These are phyloP conservation scores for Fulmarus glacialis DNA, from an alignment of 2,113 vertebrate species.

Conservation along the genomic window DNA sequence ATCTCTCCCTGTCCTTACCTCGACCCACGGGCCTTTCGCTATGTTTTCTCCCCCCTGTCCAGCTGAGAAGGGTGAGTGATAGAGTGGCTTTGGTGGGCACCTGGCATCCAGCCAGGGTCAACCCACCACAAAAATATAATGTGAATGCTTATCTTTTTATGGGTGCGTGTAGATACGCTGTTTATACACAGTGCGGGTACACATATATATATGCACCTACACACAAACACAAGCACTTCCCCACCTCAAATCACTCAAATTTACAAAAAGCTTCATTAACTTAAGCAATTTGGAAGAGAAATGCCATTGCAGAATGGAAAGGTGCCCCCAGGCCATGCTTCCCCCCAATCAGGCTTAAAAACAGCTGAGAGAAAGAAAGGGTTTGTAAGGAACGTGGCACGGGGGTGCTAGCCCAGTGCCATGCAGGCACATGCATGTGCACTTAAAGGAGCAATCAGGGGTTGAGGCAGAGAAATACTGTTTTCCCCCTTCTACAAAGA, in stretches of 20 bases:
- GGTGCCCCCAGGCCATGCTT: background rate
- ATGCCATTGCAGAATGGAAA: background rate
- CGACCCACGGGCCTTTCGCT: background rate
- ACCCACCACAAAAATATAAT: background rate
- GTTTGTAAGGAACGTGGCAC: background rate
- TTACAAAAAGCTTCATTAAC: background rate
- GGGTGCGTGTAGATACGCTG: background rate
- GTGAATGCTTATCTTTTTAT: background rate
- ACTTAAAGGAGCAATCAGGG: background rate
- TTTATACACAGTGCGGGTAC: background rate
- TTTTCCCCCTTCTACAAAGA: background rate
- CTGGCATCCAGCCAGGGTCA: background rate
- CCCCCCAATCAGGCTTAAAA: background rate
- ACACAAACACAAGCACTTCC: background rate
- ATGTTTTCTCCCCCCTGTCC: background rate
- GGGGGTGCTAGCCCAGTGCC: background rate
- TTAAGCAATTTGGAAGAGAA: background rate
- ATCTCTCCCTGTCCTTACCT: background rate
- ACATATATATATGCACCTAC: background rate
- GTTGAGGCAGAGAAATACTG: background rate
- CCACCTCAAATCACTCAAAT: background rate
- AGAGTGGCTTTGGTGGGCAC: background rate
- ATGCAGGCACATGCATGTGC: accelerated
- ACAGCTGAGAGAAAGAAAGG: background rate
- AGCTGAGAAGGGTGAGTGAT: background rate